Percentiles rank a stretch among this genome's conserved stretches.
Evolutionary conservation across 1,140 invertebrate species (phyloP).

Genomic region (Leptonema lineaticorne): DNA sequence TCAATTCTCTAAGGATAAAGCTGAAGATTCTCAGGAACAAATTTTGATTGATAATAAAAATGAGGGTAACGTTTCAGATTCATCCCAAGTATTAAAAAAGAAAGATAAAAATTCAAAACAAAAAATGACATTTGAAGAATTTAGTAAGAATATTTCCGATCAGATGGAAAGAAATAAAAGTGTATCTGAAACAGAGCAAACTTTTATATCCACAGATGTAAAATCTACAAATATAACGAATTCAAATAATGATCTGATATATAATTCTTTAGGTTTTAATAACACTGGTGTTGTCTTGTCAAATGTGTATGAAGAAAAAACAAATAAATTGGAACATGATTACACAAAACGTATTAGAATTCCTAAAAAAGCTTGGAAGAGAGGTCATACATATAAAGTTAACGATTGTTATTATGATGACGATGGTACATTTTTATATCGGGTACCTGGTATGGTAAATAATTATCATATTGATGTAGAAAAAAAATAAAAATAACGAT

Average conservation of each 20-base stretch:
- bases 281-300: not conserved
- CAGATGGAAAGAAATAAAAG: not conserved
- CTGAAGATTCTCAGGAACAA: not conserved
- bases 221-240: not conserved
- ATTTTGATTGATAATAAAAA: not conserved
- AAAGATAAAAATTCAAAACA: not conserved
- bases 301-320: not conserved
- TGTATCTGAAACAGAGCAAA: not conserved
- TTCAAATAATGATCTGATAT: not conserved
- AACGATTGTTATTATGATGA: constrained; percentile 76
- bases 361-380: constrained; percentile 60
- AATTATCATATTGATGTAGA: not conserved
- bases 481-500: no score
- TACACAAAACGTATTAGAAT: constrained; percentile 59
- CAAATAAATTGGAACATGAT: not conserved
- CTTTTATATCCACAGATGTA: not conserved
- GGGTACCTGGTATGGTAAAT: constrained; percentile 64
- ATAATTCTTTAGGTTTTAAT: not conserved
- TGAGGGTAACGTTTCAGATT: not conserved
- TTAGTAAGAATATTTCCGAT: not conserved
- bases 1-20: constrained; percentile 1
- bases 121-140: constrained; percentile 2
- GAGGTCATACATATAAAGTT: constrained; percentile 67
- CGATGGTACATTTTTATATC: constrained; percentile 74
- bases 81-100: not conserved